phyloP scores from a whole-genome alignment of 2,113 vertebrate genomes.

The Mesoclemmys tuberculata region DNA sequence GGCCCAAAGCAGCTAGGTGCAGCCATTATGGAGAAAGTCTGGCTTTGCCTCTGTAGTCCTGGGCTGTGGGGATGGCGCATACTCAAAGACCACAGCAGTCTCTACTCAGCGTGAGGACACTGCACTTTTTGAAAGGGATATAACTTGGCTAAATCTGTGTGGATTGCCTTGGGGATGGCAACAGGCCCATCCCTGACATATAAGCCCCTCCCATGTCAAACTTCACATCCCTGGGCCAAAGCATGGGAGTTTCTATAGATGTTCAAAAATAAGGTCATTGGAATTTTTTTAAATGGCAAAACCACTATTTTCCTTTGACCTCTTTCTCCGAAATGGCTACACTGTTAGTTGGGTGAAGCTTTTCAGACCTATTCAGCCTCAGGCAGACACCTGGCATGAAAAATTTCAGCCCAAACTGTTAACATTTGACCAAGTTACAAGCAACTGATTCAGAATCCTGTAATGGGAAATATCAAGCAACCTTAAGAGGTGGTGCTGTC shows the following conservation, averaged over 20 bases:
- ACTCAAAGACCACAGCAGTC: background rate
- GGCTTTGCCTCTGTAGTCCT: background rate
- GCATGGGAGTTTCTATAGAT: background rate
- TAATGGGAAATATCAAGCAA: background rate
- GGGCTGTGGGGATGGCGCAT: background rate
- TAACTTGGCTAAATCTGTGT: background rate
- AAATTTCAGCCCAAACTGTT: background rate
- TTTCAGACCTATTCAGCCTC: background rate
- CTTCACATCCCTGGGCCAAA: background rate
- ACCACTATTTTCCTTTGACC: background rate
- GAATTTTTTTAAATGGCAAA: background rate
- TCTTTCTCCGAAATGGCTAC: background rate
- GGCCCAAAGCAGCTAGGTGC: background rate
- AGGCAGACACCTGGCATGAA: background rate
- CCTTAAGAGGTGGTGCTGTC: background rate
- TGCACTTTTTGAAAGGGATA: background rate
- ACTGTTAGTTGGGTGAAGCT: background rate
- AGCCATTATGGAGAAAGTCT: background rate
- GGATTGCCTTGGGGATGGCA: background rate
- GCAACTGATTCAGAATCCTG: rapidly evolving
- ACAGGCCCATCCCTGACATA: background rate
- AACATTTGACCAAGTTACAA: background rate
- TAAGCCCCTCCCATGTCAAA: background rate
- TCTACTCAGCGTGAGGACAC: background rate
- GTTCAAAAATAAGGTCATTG: background rate